Evolutionary conservation across 2,113 vertebrate genomes (phyloP), one percentile per base, ranked within the genome.

Genomic region (Eudorcas thomsonii): DNA sequence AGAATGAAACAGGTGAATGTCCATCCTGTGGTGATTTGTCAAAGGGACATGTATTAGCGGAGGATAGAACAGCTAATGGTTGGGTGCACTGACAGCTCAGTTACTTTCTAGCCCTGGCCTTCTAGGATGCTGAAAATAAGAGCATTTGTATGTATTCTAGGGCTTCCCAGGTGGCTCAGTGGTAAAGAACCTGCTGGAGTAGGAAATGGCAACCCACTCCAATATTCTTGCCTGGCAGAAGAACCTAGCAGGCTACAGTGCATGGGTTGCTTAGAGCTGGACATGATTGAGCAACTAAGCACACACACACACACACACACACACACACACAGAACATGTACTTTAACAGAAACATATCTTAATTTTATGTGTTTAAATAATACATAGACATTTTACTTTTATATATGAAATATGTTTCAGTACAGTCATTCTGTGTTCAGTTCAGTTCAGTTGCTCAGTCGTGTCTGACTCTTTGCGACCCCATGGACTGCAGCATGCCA

Each of bases 291-390:
- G 21, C 36, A 74, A 13, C 67, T 43, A 74, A 43, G 71, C n/a
- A 1, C 19, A 5, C 2, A 21, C 10, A 71, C 67, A 71, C 33
- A 67, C 7, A 67, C 62, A 45, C 45, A 45, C 45, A 45, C 45
- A 48, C 45, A 48, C 45, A 74, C 21, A 74, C 5, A 74, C 0
- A 71, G n/a, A 81, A n/a, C 71, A 30, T 54, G 3, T 57, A 33
- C 96, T 88, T 71, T 90, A 93, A 50, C 7, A 48, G 30, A 64
- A 15, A 74, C n/a, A 59, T 39, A 60, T 88, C 80, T 96, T 84
- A 89, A 96, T 82, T 91, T 88, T 62, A 21, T 91, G 23, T 59
- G 8, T 90, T 94, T 95, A 88, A 94, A 80, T 3, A 80, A 28
- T 33, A 43, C 17, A 57, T 25, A 62, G 7, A 28, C 25, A 62